phyloP scores from a whole-genome alignment of 2,888 invertebrate genomes.

The Choristoneura rosaceana region DNA sequence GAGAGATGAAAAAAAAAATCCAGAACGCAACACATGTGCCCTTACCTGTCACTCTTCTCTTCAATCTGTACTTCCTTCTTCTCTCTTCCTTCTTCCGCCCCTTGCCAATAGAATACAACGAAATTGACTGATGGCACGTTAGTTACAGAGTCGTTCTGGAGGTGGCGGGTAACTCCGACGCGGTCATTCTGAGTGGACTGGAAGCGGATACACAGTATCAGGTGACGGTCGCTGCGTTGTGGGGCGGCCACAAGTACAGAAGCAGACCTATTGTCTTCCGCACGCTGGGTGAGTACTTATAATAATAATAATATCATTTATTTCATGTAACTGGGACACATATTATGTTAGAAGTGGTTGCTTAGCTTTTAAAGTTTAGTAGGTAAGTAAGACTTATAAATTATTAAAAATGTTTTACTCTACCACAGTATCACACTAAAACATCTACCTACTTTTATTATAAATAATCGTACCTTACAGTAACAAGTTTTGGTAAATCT shows the following conservation, averaged over 20 bases:
- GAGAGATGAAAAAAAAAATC: too few relatives aligned
- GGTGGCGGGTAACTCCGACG: conserved; percentile 95
- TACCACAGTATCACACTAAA: too few relatives aligned
- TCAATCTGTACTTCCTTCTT: conserved; percentile 51
- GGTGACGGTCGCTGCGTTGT: conserved; percentile 93
- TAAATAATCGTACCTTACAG: too few relatives aligned
- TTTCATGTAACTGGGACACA: too few relatives aligned
- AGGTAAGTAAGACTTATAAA: too few relatives aligned
- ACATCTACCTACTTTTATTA: too few relatives aligned
- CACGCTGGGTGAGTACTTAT: conserved; percentile 89
- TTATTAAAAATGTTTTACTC: too few relatives aligned
- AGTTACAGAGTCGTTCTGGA: conserved; percentile 98
- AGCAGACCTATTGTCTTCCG: conserved; percentile 96
- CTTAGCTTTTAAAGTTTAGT: too few relatives aligned
- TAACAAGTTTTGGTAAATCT: too few relatives aligned
- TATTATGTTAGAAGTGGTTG: too few relatives aligned
- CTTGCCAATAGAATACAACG: conserved; percentile 72
- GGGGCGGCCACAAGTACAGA: conserved; percentile 92
- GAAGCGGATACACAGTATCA: conserved; percentile 96
- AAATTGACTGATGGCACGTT: conserved; percentile 88
- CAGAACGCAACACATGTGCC: not conserved
- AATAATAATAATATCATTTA: too few relatives aligned
- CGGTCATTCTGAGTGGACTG: conserved; percentile 92
- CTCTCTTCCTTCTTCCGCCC: conserved; percentile 58
- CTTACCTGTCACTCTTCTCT: conserved; percentile 16